phyloP scores from a whole-genome alignment of 53 echinoderm and acorn worm genomes.

The Holothuria leucospilota region DNA sequence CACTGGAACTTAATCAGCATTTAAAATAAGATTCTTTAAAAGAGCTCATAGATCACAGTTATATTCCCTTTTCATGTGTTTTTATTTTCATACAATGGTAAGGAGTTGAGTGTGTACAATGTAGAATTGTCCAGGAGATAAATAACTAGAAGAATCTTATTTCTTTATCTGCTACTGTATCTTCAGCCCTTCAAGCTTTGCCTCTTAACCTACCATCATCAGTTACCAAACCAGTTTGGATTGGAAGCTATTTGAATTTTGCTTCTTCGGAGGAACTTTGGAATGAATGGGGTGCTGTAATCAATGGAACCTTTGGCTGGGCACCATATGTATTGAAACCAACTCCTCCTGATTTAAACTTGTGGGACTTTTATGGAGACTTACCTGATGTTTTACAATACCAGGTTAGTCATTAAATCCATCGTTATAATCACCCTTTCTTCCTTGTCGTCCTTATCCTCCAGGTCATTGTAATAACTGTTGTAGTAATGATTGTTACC shows the following conservation, averaged over 20 bases:
- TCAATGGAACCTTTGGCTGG: slow-evolving; percentile 99
- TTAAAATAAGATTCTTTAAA: too few relatives aligned
- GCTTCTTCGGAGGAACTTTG: slow-evolving; percentile 67
- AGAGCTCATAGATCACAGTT: too few relatives aligned
- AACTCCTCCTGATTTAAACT: slow-evolving; percentile 76
- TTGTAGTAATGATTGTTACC: background rate
- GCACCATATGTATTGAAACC: slow-evolving; percentile 72
- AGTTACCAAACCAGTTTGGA: slow-evolving; percentile 73
- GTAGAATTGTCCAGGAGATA: too few relatives aligned
- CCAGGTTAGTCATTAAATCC: slow-evolving; percentile 59
- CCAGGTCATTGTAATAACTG: slow-evolving; percentile 1
- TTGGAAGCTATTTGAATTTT: slow-evolving; percentile 92
- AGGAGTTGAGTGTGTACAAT: too few relatives aligned
- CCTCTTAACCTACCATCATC: slow-evolving; percentile 79
- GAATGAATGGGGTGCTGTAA: slow-evolving; percentile 77
- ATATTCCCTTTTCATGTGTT: too few relatives aligned
- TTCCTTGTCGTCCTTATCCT: background rate
- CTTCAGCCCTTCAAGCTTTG: slow-evolving; percentile 6
- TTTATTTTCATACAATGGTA: too few relatives aligned
- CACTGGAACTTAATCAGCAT: too few relatives aligned
- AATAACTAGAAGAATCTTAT: too few relatives aligned
- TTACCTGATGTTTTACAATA: slow-evolving; percentile 75
- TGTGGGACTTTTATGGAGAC: slow-evolving; percentile 94
- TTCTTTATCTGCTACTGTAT: too few relatives aligned
- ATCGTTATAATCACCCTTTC: background rate